These are phyloP conservation scores for Dromaius novaehollandiae DNA, from an alignment of 2,113 vertebrate species.

Conservation along the genomic window DNA sequence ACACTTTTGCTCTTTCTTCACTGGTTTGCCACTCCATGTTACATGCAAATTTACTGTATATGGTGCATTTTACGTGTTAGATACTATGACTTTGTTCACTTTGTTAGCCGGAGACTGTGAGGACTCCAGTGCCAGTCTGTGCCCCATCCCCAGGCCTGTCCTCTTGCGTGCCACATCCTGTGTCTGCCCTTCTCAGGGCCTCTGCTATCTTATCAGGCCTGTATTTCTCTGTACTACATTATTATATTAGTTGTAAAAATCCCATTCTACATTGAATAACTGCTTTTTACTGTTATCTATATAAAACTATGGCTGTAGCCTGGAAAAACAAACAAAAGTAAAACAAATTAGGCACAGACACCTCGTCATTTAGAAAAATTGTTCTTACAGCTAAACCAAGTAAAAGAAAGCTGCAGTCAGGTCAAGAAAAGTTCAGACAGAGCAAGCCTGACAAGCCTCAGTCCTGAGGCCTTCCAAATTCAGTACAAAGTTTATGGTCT, in stretches of 20 bases:
- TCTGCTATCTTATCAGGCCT: not conserved
- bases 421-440: not conserved
- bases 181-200: not conserved
- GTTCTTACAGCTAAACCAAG: not conserved
- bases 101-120: not conserved
- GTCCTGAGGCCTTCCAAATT: not conserved
- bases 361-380: not conserved
- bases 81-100: not conserved
- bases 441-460: not conserved
- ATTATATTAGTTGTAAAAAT: not conserved
- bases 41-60: not conserved
- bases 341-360: not conserved
- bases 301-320: not conserved
- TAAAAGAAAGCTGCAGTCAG: not conserved
- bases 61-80: not conserved
- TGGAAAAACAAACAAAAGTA: not conserved
- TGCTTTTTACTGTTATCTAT: not conserved
- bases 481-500: not conserved
- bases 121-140: too few relatives aligned
- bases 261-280: not conserved
- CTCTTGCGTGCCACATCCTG: not conserved
- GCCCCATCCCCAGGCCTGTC: not conserved
- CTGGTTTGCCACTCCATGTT: not conserved
- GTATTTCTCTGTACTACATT: not conserved
- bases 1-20: not conserved